Percentiles rank a stretch among this genome's conserved stretches.
These are phyloP conservation scores for Mirounga angustirostris DNA, from an alignment of 2,113 vertebrate genomes.

Conservation along the genomic window DNA sequence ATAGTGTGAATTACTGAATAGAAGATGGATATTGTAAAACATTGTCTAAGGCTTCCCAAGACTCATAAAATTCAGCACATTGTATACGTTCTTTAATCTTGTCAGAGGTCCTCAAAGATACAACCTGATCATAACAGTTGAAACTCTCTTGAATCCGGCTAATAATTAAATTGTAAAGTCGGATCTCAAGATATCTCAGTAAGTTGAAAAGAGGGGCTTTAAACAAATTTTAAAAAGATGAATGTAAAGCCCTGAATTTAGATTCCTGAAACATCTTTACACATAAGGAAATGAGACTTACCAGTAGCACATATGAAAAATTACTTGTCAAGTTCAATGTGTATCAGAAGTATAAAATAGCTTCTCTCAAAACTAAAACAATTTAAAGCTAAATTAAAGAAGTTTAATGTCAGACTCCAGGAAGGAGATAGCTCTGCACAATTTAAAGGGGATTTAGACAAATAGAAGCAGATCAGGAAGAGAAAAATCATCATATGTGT, in stretches of 20 bases:
- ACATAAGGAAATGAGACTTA: constrained; percentile 47
- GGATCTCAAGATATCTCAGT: constrained; percentile 36
- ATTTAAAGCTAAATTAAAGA: constrained; percentile 61
- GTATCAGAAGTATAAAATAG: constrained; percentile 34
- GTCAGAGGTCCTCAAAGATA: neutral
- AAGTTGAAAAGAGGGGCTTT: constrained; percentile 19
- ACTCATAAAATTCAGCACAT: neutral
- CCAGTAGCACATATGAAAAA: constrained; percentile 33
- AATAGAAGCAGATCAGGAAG: constrained; percentile 14
- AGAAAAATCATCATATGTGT: neutral
- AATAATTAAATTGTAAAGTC: constrained; percentile 65
- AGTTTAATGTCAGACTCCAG: constrained; percentile 3
- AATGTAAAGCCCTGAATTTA: constrained; percentile 31
- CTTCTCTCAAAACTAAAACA: constrained; percentile 47
- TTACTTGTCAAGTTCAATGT: constrained; percentile 65
- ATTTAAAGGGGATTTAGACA: neutral
- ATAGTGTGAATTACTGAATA: neutral
- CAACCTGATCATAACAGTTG: neutral
- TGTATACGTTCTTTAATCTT: neutral
- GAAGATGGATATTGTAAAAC: neutral
- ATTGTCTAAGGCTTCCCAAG: neutral
- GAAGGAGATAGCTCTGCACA: neutral
- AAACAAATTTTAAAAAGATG: constrained; percentile 48
- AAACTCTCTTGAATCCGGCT: constrained; percentile 21
- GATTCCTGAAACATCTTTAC: constrained; percentile 55